Evolutionary conservation across 23 tunicate species (phyloP), one percentile per base, ranked within the genome.

Genomic region (Aplidium turbinatum): DNA sequence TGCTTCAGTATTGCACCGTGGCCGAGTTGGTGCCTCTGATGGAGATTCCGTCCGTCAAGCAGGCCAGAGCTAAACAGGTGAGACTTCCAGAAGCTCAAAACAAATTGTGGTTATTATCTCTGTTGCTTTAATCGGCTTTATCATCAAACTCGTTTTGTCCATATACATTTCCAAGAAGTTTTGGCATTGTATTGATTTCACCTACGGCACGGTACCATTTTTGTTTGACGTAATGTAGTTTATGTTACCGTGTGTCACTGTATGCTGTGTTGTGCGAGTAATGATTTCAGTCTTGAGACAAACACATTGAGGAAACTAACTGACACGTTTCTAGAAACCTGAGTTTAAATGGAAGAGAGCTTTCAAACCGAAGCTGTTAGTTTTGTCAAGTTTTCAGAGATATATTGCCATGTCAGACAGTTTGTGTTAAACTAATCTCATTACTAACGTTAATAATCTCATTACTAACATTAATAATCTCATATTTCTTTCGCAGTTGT

Each of bases 41-140:
- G 91, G 97, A 91, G 54, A 75, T 91, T 25, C 82, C 97, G 21
- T 84, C 92, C 28, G 97, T 91, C 3, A 84, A 84, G 46, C 29
- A 84, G 34, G 85, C 82, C 3, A 38, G 97, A 48, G 97, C 97
- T n/a, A 91, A 91, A 36, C 97, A 91, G 81, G 94, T 87, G 31
- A 36, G 13, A 21, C 16, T 36, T 60, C n/a, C n/a, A n/a, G n/a
- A n/a, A n/a, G n/a, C n/a, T n/a, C n/a, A n/a, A n/a, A n/a, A n/a
- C n/a, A n/a, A n/a, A n/a, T n/a, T n/a, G n/a, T n/a, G n/a, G n/a
- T n/a, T n/a, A n/a, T n/a, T n/a, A n/a, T n/a, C n/a, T n/a, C n/a
- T n/a, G n/a, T n/a, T n/a, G n/a, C n/a, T n/a, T n/a, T n/a, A n/a
- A n/a, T n/a, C n/a, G n/a, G n/a, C n/a, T n/a, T n/a, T n/a, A n/a